Percentiles rank a stretch among this genome's conserved stretches.
phyloP scores from a whole-genome alignment of 2,888 invertebrate species.

The Andricus curvator region DNA sequence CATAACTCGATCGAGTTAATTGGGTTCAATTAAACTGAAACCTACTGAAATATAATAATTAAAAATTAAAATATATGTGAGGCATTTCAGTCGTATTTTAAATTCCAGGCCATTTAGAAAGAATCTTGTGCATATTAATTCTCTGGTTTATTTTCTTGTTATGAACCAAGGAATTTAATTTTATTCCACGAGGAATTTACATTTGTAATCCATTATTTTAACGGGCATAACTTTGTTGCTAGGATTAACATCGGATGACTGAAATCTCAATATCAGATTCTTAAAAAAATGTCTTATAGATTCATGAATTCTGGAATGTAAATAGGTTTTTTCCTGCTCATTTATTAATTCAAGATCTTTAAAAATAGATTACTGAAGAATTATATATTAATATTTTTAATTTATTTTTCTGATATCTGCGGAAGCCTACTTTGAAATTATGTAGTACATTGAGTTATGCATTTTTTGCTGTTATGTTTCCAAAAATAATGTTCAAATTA shows the following conservation, averaged over 20 bases:
- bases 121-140: slow-evolving; percentile 14
- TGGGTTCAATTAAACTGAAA: not conserved
- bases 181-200: slow-evolving; percentile 13
- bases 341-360: too few relatives aligned
- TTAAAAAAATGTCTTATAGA: not conserved
- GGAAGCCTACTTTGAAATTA: not conserved
- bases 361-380: not conserved
- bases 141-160: slow-evolving; percentile 10
- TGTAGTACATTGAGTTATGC: not conserved
- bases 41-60: slow-evolving; percentile 1
- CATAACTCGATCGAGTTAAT: not conserved
- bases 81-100: slow-evolving; percentile 1
- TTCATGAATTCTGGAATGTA: not conserved
- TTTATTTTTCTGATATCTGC: not conserved
- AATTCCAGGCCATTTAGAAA: not conserved
- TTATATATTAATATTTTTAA: too few relatives aligned
- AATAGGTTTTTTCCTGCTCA: too few relatives aligned
- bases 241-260: not conserved
- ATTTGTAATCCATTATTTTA: slow-evolving; percentile 14
- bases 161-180: not conserved
- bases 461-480: not conserved
- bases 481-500: not conserved
- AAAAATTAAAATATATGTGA: slow-evolving; percentile 10
- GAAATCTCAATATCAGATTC: not conserved
- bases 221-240: not conserved